Conservation (phyloP, 2,888 invertebrate species). For the Timema podura region DNA sequence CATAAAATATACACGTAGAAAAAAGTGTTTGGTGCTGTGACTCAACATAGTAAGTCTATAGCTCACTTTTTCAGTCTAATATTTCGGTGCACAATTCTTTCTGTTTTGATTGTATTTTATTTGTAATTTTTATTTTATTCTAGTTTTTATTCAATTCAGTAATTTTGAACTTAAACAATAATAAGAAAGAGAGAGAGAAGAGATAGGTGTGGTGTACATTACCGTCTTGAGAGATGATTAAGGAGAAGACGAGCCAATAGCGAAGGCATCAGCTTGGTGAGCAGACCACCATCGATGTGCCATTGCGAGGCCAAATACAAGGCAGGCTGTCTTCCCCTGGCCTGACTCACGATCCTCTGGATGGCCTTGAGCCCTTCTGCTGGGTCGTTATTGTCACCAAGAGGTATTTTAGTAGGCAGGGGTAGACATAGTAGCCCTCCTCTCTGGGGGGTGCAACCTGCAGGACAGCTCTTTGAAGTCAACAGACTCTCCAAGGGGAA, state of each 20-base stretch:
- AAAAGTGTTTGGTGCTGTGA: no score
- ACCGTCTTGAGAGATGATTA: conserved; percentile 59
- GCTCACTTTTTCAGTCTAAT: no score
- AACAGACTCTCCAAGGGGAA: conserved; percentile 56
- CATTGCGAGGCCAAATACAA: conserved; percentile 52
- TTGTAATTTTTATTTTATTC: no score
- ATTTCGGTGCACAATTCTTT: no score
- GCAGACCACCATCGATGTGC: conserved; percentile 53
- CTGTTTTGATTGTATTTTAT: no score
- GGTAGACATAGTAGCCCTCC: conserved; percentile 63
- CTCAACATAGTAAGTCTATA: no score
- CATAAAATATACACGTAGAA: no score
- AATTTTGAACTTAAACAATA: no score
- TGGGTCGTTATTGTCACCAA: no score
- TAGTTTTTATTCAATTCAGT: no score
- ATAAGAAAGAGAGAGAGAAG: no score
- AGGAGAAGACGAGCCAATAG: conserved; percentile 53
- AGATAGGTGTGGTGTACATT: no score
- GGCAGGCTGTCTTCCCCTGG: conserved; percentile 50
- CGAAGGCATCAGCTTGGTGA: conserved; percentile 60
- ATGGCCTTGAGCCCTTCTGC: conserved; percentile 33
- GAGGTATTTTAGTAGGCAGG: conserved; percentile 48
- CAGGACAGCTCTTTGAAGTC: conserved; percentile 50
- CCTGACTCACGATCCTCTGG: conserved; percentile 45
- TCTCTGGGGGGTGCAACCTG: conserved; percentile 49